Conservation (phyloP, 1,140 invertebrate genomes). For the Cylas formicarius region DNA sequence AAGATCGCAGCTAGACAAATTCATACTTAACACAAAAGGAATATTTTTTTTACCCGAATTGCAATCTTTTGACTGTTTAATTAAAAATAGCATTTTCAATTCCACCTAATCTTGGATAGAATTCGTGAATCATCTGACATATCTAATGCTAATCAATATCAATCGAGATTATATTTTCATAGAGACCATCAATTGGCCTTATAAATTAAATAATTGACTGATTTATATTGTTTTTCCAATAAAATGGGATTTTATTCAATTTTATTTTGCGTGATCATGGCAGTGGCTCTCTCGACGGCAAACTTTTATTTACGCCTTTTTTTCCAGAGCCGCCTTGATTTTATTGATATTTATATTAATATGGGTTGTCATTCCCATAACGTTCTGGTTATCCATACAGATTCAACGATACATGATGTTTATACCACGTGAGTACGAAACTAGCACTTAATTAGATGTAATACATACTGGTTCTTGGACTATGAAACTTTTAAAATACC, state of each 20-base stretch:
- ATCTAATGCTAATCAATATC: no score
- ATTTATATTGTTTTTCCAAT: constrained; percentile 3
- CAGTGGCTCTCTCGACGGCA: neutral
- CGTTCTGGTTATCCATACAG: constrained; percentile 28
- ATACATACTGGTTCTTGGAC: no score
- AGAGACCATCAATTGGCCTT: no score
- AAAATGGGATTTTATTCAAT: neutral
- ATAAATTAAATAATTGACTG: constrained; percentile 1
- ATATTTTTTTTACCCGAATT: no score
- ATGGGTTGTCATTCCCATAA: constrained; percentile 32
- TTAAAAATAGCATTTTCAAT: no score
- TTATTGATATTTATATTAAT: constrained; percentile 24
- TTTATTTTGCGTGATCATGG: neutral
- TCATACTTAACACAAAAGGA: no score
- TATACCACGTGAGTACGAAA: constrained; percentile 8
- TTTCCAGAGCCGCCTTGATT: constrained; percentile 18
- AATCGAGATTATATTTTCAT: no score
- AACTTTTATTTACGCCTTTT: constrained; percentile 1
- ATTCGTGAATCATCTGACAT: no score
- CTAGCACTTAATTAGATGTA: neutral
- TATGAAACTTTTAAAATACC: no score
- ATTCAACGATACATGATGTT: constrained; percentile 26
- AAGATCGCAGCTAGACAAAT: no score
- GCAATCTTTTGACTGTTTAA: no score
- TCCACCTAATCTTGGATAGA: no score